Base-by-base conservation (phyloP, 2,113 vertebrate genomes). In the Columba janthina region DNA sequence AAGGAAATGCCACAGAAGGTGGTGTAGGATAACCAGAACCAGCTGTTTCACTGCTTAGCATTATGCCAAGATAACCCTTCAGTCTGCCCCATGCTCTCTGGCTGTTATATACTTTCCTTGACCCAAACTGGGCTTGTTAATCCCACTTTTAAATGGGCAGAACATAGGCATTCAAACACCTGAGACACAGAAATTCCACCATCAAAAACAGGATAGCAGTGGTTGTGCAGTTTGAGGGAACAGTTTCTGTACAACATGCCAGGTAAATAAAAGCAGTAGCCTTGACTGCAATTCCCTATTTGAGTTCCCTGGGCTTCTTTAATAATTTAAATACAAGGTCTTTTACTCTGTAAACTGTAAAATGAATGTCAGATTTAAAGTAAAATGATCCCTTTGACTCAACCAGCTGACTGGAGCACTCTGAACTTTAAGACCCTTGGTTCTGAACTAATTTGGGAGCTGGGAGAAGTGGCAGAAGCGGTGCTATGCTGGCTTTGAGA, bases 81-180 rank as follows among this genome's bases (percentile, higher is more conserved):
- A 4, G 72, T 18, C 22, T 75, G 44, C 38, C 40, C 31, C 5
- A 2, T 0, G 0, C 26, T 60, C 28, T 82, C 34, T 82, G 46
- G 64, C 34, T 61, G 9, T 28, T 67, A 8, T 24, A 5, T 28
- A 2, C 38, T 84, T 74, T 24, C 28, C 51, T 76, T 84, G n/a
- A 50, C 24, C 44, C 28, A 13, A 44, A 3, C 0, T 83, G 64
- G 28, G 54, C 1, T 83, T 42, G 16, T 65, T 70, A 71, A 88
- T 77, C 15, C 57, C 6, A 0, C 31, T 88, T 85, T 65, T 74
- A 51, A 75, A 34, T 26, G 38, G 28, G 36, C 31, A 40, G 60
- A 85, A 53, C 8, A 2, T 10, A 16, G n/a, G 15, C 25, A 19
- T 79, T 75, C 12, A 61, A 10, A n/a, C 4, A 26, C 11, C 40